phyloP scores from a whole-genome alignment of 1,140 invertebrate genomes.

The Hirudo medicinalis region DNA sequence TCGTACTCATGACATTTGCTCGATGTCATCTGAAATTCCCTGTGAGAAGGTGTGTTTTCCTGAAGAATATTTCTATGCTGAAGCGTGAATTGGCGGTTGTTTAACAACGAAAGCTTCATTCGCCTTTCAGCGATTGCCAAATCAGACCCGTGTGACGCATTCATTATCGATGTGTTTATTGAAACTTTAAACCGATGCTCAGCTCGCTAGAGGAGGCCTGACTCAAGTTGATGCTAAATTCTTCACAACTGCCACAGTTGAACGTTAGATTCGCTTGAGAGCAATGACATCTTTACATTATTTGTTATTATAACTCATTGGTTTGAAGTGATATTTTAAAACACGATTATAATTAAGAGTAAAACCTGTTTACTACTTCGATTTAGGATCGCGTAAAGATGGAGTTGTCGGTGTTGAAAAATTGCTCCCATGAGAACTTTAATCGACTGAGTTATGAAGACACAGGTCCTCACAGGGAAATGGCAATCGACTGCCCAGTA shows the following conservation, averaged over 20 bases:
- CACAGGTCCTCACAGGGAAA: conserved; percentile 53
- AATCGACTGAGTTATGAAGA: conserved; percentile 24
- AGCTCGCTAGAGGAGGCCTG: too few species aligned
- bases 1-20: too few species aligned
- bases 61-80: too few species aligned
- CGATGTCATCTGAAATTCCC: too few species aligned
- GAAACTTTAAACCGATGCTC: too few species aligned
- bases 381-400: background rate
- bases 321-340: background rate
- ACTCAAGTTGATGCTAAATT: background rate
- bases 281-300: background rate
- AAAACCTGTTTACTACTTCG: background rate
- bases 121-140: too few species aligned
- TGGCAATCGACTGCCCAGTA: conserved; percentile 95
- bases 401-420: conserved; percentile 10
- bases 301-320: background rate
- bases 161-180: too few species aligned
- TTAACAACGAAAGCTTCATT: too few species aligned
- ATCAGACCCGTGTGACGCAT: too few species aligned
- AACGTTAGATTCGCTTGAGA: background rate
- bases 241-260: background rate
- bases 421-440: conserved; percentile 8
- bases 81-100: too few species aligned
- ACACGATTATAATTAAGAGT: background rate
- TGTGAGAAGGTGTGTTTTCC: too few species aligned